Percentiles rank a stretch among this genome's conserved stretches.
Conservation (phyloP, 1,140 invertebrate genomes). For the Pseudomyrmex dendroicus region DNA sequence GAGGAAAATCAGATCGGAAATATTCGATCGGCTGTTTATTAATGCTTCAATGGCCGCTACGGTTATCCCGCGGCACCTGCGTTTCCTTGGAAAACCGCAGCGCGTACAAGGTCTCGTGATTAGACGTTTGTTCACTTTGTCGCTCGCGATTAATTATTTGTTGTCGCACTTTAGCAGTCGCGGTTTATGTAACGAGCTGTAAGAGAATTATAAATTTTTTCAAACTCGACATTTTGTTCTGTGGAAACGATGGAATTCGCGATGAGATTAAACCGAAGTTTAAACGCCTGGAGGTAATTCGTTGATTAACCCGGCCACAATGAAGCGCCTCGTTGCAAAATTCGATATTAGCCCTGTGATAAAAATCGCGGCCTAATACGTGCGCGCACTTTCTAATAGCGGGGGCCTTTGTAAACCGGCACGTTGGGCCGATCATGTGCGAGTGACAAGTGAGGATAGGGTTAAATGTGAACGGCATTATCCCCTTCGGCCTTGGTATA, state of each 20-base stretch:
- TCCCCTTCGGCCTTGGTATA: constrained; percentile 55
- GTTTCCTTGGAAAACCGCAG: constrained; percentile 32
- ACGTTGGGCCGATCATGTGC: constrained; percentile 44
- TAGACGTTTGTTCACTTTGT: not conserved
- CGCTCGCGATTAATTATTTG: constrained; percentile 18
- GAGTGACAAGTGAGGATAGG: constrained; percentile 60
- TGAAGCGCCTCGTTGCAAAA: constrained; percentile 50
- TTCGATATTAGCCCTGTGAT: constrained; percentile 50
- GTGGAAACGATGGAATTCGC: not conserved
- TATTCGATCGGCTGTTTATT: constrained; percentile 21
- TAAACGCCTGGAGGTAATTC: constrained; percentile 32
- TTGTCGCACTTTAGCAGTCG: not conserved
- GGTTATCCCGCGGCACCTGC: not conserved
- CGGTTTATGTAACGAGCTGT: not conserved
- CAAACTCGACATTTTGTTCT: not conserved
- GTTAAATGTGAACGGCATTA: constrained; percentile 61
- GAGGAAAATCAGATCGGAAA: constrained; percentile 32
- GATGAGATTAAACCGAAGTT: constrained; percentile 35
- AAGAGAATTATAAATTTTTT: constrained; percentile 18
- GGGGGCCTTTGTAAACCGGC: constrained; percentile 45
- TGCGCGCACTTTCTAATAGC: constrained; percentile 56
- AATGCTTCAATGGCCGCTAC: not conserved
- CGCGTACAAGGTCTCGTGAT: not conserved
- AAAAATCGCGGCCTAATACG: constrained; percentile 54
- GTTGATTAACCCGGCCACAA: constrained; percentile 54